These are phyloP conservation scores for Pachydiplax longipennis DNA, from an alignment of 2,888 invertebrate genomes.

Conservation along the genomic window DNA sequence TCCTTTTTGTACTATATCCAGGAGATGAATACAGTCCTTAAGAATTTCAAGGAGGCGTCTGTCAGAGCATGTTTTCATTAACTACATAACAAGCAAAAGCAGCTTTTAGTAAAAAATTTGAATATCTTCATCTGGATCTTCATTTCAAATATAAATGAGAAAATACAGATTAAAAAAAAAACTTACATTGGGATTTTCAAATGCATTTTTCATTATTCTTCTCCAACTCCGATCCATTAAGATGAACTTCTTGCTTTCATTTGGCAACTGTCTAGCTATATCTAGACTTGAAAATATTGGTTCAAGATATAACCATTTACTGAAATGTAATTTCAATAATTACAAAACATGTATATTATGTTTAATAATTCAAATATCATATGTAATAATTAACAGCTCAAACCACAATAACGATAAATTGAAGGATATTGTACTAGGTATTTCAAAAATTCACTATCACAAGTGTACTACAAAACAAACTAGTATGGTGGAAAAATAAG, in stretches of 20 bases:
- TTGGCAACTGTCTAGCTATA: slow-evolving; percentile 78
- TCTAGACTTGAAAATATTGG: slow-evolving; percentile 85
- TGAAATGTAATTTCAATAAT: slow-evolving; percentile 54
- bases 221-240: slow-evolving; percentile 83
- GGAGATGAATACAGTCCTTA: slow-evolving; percentile 71
- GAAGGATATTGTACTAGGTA: no score
- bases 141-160: not conserved
- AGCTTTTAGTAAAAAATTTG: not conserved
- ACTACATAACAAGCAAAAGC: slow-evolving; percentile 59
- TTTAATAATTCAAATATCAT: no score
- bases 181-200: slow-evolving; percentile 71
- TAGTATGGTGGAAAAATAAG: no score
- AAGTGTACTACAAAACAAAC: no score
- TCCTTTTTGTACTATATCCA: slow-evolving; percentile 78
- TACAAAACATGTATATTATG: no score
- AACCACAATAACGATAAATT: no score
- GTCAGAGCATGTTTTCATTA: slow-evolving; percentile 71
- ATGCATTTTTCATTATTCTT: slow-evolving; percentile 75
- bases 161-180: not conserved
- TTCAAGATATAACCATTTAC: slow-evolving; percentile 84
- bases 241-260: slow-evolving; percentile 79
- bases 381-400: no score
- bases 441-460: no score
- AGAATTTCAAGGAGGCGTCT: slow-evolving; percentile 72
- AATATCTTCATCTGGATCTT: not conserved